phyloP scores from a whole-genome alignment of 1,140 invertebrate genomes.

The Aphidius gifuensis region DNA sequence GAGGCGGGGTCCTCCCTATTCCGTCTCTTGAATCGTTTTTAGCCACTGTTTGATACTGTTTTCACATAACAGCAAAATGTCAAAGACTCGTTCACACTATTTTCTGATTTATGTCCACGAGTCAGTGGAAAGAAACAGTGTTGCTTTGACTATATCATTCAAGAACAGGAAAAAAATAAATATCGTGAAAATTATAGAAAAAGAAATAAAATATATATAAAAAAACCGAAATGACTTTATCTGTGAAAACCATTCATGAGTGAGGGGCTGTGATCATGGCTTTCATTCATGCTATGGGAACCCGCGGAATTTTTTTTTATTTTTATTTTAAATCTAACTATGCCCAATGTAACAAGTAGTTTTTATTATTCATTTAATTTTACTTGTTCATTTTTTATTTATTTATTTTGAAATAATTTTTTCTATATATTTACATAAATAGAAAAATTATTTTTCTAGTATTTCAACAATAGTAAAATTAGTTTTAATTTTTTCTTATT shows the following conservation, averaged over 20 bases:
- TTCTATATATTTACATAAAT: too few species aligned
- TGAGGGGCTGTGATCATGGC: slow-evolving; percentile 3
- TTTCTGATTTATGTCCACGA: slow-evolving; percentile 27
- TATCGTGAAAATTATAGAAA: too few species aligned
- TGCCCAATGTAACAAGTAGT: neutral
- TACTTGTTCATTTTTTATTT: neutral
- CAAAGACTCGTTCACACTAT: neutral
- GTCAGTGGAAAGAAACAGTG: neutral
- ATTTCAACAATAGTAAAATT: too few species aligned
- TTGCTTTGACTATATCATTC: neutral
- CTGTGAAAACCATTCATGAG: neutral
- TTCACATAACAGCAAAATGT: slow-evolving; percentile 15
- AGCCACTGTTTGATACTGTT: slow-evolving; percentile 2
- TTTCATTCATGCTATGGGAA: slow-evolving; percentile 14
- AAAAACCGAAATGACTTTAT: neutral
- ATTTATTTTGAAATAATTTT: neutral
- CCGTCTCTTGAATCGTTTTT: slow-evolving; percentile 26
- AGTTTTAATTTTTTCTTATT: too few species aligned
- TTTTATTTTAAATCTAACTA: neutral
- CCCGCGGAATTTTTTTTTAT: neutral
- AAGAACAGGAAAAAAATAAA: neutral
- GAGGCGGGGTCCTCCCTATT: slow-evolving; percentile 25
- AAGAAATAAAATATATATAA: too few species aligned
- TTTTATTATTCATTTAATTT: neutral
- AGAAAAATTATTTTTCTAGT: too few species aligned